phyloP scores from a whole-genome alignment of 2,888 invertebrate species.

The Crioceris asparagi region DNA sequence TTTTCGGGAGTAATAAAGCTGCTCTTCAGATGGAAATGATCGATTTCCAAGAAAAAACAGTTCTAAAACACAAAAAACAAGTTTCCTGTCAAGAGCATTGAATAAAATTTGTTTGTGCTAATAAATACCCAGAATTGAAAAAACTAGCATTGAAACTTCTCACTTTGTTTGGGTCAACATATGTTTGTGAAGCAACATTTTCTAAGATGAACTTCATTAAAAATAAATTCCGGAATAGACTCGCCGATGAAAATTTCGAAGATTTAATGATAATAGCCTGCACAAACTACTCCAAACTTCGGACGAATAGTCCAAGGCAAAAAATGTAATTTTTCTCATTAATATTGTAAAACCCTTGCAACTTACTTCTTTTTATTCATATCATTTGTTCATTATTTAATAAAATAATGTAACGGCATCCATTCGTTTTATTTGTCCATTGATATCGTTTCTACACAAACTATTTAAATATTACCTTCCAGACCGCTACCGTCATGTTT shows the following conservation, averaged over 20 bases:
- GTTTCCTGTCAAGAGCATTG: slow-evolving; percentile 4
- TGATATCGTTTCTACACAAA: not conserved
- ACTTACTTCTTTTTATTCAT: slow-evolving; percentile 1
- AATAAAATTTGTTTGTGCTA: slow-evolving; percentile 5
- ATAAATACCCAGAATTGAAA: slow-evolving; percentile 6
- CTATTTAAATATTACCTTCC: too few species aligned
- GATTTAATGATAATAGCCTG: slow-evolving; percentile 9
- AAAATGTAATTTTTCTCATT: slow-evolving; percentile 6
- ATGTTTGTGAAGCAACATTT: slow-evolving; percentile 6
- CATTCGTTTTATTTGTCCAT: not conserved
- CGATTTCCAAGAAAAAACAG: slow-evolving; percentile 8
- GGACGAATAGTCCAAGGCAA: not conserved
- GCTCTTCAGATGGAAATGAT: slow-evolving; percentile 5
- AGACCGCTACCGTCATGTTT: too few species aligned
- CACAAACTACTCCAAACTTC: slow-evolving; percentile 5
- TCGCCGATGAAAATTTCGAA: slow-evolving; percentile 1
- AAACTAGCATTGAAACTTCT: slow-evolving; percentile 6
- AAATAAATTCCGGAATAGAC: slow-evolving; percentile 6
- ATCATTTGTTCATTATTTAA: slow-evolving; percentile 1
- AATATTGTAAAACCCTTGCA: not conserved
- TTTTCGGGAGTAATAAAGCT: slow-evolving; percentile 8
- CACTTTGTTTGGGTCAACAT: slow-evolving; percentile 8
- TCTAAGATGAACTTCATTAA: slow-evolving; percentile 7
- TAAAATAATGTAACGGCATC: not conserved
- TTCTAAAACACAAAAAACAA: slow-evolving; percentile 7